Base-by-base conservation (phyloP, 2,797 vertebrate species). In the Arremon brunneinucha region DNA sequence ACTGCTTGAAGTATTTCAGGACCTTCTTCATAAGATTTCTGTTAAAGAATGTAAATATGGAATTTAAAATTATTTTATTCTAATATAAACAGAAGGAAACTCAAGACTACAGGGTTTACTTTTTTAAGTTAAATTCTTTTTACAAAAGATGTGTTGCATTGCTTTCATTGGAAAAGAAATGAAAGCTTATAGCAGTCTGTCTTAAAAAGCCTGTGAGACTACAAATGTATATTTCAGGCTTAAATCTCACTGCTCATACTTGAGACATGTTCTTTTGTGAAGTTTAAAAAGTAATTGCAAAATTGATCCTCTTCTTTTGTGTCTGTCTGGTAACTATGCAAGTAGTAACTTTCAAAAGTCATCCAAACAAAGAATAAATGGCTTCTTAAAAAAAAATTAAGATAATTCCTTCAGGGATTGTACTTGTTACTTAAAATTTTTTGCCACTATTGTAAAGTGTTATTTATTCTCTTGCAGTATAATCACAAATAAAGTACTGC, bases 41-140 rank as follows among this genome's bases (percentile, higher is more conserved):
- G 19, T 43, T 55, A 19, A 74, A 63, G 23, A 84, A 62, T 46
- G 68, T 65, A 24, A 79, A 27, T 63, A 24, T 0, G 1, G 59
- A 20, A 20, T 49, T 41, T 74, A 2, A 12, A 56, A 4, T 59
- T 3, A 49, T 19, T 28, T 34, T 49, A 28, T 7, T 71, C 17
- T 4, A 11, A 3, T 57, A 6, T 41, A 57, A 78, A 57, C 12
- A 57, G 34, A 86, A 81, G 32, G 14, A 55, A 82, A 18, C 22
- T 60, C 1, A 2, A 24, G 8, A 53, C 5, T 60, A 17, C 18
- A 27, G 15, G 1, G 5, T 37, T 2, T 62, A 17, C 37, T 63
- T 57, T 9, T 14, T 14, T 6, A 59, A 35, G 32, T 52, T 57
- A 28, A 41, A 43, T 30, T 44, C 8, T 78, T 9, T 50, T 86